Percentiles rank a stretch among this genome's conserved stretches.
phyloP scores from a whole-genome alignment of 2,888 invertebrate species.

The Noctua fimbriata region DNA sequence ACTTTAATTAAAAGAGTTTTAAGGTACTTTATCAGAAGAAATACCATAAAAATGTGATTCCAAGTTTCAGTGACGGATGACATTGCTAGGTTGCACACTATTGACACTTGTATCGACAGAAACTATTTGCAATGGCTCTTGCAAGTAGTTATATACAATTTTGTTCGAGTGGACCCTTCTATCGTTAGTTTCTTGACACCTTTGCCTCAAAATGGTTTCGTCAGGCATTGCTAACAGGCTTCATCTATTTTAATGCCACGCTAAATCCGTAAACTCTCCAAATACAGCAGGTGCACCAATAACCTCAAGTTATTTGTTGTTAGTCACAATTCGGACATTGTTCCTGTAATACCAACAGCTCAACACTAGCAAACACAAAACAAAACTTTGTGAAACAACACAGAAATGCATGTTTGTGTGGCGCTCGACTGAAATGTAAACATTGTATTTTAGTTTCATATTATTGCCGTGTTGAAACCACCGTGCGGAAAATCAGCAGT shows the following conservation, averaged over 20 bases:
- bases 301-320: not conserved
- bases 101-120: not conserved
- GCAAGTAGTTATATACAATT: not conserved
- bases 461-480: not conserved
- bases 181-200: not conserved
- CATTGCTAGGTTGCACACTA: not conserved
- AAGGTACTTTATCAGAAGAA: too few species aligned
- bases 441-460: not conserved
- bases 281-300: constrained; percentile 1
- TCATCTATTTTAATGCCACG: not conserved
- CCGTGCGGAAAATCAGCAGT: not conserved
- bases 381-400: constrained; percentile 29
- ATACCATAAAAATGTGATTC: too few species aligned
- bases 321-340: not conserved
- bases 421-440: constrained; percentile 12
- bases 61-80: too few species aligned
- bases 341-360: constrained; percentile 7
- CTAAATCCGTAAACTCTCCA: not conserved
- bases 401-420: not conserved
- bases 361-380: not conserved
- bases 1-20: not conserved
- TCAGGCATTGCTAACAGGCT: not conserved
- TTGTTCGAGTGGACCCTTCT: not conserved
- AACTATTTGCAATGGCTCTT: not conserved
- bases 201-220: not conserved